Conservation (phyloP, 1,140 invertebrate species). For the Dinoponera quadriceps region DNA sequence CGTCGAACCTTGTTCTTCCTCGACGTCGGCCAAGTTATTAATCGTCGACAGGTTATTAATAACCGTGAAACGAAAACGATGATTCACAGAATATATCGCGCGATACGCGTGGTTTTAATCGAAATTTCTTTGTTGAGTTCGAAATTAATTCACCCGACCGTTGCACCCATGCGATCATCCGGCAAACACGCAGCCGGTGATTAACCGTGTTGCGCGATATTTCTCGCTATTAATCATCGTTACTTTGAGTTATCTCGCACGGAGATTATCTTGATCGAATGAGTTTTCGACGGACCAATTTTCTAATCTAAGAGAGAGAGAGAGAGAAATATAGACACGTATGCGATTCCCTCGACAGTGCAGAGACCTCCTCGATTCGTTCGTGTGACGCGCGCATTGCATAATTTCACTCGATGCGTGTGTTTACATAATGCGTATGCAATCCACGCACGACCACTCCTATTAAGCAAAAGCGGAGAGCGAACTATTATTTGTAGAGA, state of each 20-base stretch:
- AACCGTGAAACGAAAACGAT: background rate
- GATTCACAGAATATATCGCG: background rate
- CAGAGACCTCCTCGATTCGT: background rate
- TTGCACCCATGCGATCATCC: slow-evolving; percentile 30
- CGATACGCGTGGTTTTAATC: background rate
- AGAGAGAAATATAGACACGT: background rate
- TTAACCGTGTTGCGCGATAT: slow-evolving; percentile 9
- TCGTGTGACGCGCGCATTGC: background rate
- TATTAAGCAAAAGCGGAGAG: background rate
- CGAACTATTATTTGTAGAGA: background rate
- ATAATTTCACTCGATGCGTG: background rate
- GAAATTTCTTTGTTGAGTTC: background rate
- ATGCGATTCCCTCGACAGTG: background rate
- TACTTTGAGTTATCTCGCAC: background rate
- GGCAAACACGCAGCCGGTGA: slow-evolving; percentile 15
- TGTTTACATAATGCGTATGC: background rate
- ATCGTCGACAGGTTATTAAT: too few relatives aligned
- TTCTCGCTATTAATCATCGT: slow-evolving; percentile 41
- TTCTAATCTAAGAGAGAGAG: background rate
- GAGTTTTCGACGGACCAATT: slow-evolving; percentile 13
- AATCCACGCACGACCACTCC: background rate
- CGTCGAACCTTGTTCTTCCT: too few relatives aligned
- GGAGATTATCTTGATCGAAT: background rate
- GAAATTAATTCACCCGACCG: slow-evolving; percentile 40
- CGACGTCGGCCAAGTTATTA: too few relatives aligned